Evolutionary conservation across 2,797 vertebrate species (phyloP).

Genomic region (Phalloptychus januarius): DNA sequence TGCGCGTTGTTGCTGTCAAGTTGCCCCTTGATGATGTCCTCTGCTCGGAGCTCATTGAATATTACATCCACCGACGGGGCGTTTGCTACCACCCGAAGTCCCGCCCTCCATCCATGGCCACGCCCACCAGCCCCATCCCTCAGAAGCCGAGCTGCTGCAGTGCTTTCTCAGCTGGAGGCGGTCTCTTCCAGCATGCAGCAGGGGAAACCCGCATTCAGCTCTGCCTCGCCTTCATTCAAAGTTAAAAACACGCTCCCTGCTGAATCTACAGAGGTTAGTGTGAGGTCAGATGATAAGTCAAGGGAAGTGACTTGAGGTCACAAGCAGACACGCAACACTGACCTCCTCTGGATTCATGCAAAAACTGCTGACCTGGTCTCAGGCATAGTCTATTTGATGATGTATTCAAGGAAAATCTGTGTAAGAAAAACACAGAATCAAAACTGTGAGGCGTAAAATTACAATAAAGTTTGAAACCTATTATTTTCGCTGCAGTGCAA

Average conservation of each 20-base stretch:
- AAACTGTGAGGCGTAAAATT: neutral
- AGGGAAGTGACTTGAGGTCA: slow-evolving; percentile 33
- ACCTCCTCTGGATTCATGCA: slow-evolving; percentile 64
- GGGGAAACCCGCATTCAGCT: slow-evolving; percentile 11
- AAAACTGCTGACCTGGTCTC: slow-evolving; percentile 53
- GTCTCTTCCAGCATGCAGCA: slow-evolving; percentile 25
- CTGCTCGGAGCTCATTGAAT: slow-evolving; percentile 63
- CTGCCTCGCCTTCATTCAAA: neutral
- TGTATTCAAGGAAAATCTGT: neutral
- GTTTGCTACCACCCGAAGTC: slow-evolving; percentile 26
- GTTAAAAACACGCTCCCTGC: slow-evolving; percentile 12
- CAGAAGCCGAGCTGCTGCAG: slow-evolving; percentile 61
- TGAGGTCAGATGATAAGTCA: slow-evolving; percentile 48
- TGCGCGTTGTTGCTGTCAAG: slow-evolving; percentile 54
- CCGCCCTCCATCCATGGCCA: slow-evolving; percentile 21
- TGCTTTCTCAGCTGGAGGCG: slow-evolving; percentile 38
- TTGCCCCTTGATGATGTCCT: slow-evolving; percentile 53
- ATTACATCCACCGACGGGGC: slow-evolving; percentile 58
- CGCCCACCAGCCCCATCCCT: slow-evolving; percentile 42
- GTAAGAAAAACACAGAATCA: neutral
- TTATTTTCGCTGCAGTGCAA: neutral
- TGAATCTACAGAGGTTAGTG: slow-evolving; percentile 43
- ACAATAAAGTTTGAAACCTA: neutral
- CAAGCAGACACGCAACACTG: slow-evolving; percentile 60
- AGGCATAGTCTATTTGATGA: neutral